phyloP scores from a whole-genome alignment of 2,113 vertebrate species.

The Cephalopholis sonnerati region DNA sequence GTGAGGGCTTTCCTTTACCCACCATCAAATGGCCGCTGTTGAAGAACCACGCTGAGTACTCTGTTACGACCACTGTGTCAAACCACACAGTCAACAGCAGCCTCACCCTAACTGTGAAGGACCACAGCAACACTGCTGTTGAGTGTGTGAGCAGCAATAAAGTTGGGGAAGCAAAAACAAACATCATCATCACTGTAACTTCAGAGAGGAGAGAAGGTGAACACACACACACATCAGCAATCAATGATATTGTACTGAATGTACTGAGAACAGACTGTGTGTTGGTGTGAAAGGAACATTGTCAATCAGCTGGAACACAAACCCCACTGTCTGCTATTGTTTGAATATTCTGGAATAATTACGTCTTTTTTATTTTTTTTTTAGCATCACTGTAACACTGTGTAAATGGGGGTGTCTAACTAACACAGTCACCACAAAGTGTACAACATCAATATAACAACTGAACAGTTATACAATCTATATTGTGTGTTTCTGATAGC shows the following conservation, averaged over 20 bases:
- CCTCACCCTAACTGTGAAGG: neutral
- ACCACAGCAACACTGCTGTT: rapidly evolving
- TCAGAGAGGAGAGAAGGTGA: neutral
- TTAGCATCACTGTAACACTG: neutral
- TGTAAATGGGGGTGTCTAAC: too few species aligned
- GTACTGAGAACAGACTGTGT: neutral
- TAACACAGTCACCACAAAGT: too few species aligned
- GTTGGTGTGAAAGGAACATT: too few species aligned
- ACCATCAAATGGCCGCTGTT: constrained; percentile 57
- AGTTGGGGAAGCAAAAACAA: rapidly evolving
- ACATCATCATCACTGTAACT: neutral
- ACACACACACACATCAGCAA: neutral
- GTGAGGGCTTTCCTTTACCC: constrained; percentile 49
- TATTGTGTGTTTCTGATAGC: neutral
- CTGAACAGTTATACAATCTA: neutral
- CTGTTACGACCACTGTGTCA: neutral
- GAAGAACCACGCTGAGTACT: constrained; percentile 1
- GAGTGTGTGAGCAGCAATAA: constrained; percentile 16
- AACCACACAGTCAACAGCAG: constrained; percentile 42
- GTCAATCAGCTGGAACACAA: too few species aligned
- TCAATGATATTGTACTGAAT: neutral
- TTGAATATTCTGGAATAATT: too few species aligned
- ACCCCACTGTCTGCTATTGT: too few species aligned
- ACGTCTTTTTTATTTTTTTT: too few species aligned
- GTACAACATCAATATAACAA: too few species aligned